Evolutionary conservation across 2,888 invertebrate species (phyloP), one percentile per base, ranked within the genome.

Genomic region (Priocnemis perturbator): DNA sequence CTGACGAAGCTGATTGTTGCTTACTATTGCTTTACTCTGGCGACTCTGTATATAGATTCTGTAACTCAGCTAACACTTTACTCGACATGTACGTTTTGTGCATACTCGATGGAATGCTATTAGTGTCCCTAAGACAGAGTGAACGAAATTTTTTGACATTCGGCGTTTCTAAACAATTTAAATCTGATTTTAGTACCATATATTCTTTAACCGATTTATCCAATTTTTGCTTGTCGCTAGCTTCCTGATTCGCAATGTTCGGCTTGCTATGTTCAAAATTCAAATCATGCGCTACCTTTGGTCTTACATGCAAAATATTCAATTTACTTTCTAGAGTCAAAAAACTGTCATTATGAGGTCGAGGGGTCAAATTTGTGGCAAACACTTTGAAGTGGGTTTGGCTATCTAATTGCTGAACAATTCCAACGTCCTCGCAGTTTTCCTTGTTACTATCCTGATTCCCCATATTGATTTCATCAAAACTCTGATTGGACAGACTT

Each of bases 141-240:
- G 75, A 74, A 44, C 21, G 73, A 23, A 78, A 74, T 19, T 62
- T 74, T 55, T 76, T 77, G 0, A 70, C 60, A 57, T 81, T 78
- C 1, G 83, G 83, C 3, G 83, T 83, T 52, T 77, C 69, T 20
- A 83, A 65, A 45, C 82, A 81, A 4, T 64, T 78, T 20, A 81
- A 72, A 30, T 61, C 78, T n/a, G 79, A 76, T 19, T 82, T 83
- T 15, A 83, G 59, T 23, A 72, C 68, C 79, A 82, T 78, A 23
- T 83, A 83, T 63, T 82, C 82, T 45, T 73, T 65, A 0, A 82
- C 21, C 0, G 79, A 73, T 47, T 63, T 64, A 52, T 68, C 55
- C 5, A 5, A 9, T 5, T n/a, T 14, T 37, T 9, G 4, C 7
- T 3, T 37, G 14, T 9, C 1, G 7, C 11, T 1, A 37, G 7